A percentile compares a stretch with the other conserved stretches of the same genome.
These are phyloP conservation scores for Ormyrus thymus DNA, from an alignment of 2,888 invertebrate species.

Conservation along the genomic window DNA sequence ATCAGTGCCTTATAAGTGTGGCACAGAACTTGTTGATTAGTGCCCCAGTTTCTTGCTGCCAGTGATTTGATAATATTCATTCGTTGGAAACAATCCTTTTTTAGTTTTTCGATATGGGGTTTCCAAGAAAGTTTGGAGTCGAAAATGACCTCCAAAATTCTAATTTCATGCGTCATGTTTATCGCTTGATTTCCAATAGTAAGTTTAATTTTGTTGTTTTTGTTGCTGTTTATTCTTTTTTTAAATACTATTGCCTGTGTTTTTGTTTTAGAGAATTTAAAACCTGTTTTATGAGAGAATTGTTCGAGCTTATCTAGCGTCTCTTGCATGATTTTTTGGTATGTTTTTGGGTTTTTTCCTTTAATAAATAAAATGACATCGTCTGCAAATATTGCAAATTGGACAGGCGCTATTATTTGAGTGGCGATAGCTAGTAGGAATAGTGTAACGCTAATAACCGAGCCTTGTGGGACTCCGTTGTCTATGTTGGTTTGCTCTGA, in stretches of 20 bases:
- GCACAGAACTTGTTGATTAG: not conserved
- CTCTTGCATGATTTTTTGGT: not conserved
- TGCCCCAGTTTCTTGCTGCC: not conserved
- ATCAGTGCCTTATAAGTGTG: not conserved
- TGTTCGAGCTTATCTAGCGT: not conserved
- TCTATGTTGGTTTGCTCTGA: no score
- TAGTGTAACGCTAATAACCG: not conserved
- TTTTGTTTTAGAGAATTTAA: not conserved
- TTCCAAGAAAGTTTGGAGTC: not conserved
- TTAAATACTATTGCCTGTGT: not conserved
- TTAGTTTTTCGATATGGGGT: not conserved
- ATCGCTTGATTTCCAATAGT: not conserved
- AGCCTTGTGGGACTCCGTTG: not conserved
- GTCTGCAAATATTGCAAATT: no score
- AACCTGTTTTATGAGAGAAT: not conserved
- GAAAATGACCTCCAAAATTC: not conserved
- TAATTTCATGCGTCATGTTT: not conserved
- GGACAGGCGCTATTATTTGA: no score
- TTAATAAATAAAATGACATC: not conserved
- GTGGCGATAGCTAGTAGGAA: not conserved
- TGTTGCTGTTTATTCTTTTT: not conserved
- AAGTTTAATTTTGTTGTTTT: not conserved
- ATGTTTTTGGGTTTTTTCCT: not conserved
- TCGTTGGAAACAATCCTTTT: not conserved
- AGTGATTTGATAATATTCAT: not conserved